Conservation (phyloP, 2,797 vertebrate species). For the Lindbergichthys nudifrons region DNA sequence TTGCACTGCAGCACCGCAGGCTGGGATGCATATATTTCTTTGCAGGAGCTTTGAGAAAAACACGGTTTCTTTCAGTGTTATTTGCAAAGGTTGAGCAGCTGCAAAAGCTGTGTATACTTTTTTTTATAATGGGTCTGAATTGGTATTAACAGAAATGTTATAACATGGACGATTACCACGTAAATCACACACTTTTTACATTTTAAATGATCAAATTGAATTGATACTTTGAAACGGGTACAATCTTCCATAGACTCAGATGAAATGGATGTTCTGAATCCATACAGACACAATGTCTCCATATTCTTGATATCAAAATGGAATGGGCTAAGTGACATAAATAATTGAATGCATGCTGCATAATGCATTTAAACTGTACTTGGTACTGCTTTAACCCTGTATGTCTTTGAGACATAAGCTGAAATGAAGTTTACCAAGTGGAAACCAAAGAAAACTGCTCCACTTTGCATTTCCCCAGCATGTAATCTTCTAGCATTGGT, state of each 20-base stretch:
- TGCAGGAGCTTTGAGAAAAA: too few relatives aligned
- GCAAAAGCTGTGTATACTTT: too few relatives aligned
- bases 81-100: too few relatives aligned
- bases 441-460: slow-evolving; percentile 24
- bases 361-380: slow-evolving; percentile 21
- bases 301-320: slow-evolving; percentile 30
- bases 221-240: neutral
- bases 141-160: neutral
- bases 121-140: too few relatives aligned
- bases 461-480: slow-evolving; percentile 27
- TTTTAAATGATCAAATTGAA: neutral
- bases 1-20: too few relatives aligned
- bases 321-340: slow-evolving; percentile 42
- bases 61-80: too few relatives aligned
- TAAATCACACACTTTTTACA: neutral
- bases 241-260: neutral
- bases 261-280: slow-evolving; percentile 17
- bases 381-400: slow-evolving; percentile 14
- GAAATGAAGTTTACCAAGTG: slow-evolving; percentile 31
- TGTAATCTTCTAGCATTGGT: slow-evolving; percentile 1
- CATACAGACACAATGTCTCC: slow-evolving; percentile 16
- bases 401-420: slow-evolving; percentile 22
- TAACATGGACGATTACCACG: neutral
- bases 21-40: too few relatives aligned
- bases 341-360: slow-evolving; percentile 14